Evolutionary conservation across 2,113 vertebrate species (phyloP), one percentile per base, ranked within the genome.

Genomic region (Cercopithecus mona): DNA sequence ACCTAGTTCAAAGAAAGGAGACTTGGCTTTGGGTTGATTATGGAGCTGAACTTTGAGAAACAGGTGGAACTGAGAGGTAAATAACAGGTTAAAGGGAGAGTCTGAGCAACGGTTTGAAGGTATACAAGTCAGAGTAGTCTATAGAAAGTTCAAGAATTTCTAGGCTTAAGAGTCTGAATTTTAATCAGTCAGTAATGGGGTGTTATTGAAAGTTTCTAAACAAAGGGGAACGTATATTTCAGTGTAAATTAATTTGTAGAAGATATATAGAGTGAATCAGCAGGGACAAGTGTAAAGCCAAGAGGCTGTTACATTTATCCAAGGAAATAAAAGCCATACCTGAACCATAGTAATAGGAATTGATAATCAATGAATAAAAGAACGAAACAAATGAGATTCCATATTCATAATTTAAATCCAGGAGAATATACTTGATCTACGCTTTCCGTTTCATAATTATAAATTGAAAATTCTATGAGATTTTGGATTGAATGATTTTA

Each of bases 81-180:
- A 5, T 35, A 85, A 55, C 83, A 92, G 12, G 6, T 32, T 68
- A 93, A 87, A 64, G 35, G 40, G 25, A 84, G 30, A 38, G 1
- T 91, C 16, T 17, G n/a, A 80, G 45, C 32, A 75, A 64, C 68
- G 20, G 10, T 45, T 11, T 68, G 27, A 80, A 73, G 30, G 22
- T 8, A 22, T 38, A 61, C 48, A 35, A 94, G 1, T 20, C 23
- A 48, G 16, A 55, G 10, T 12, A 5, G 4, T 35, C 3, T 70
- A 72, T 3, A 96, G 59, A 94, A 96, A 90, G n/a, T 66, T 43
- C 32, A 78, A 80, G 25, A 50, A 81, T 81, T 76, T 93, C 52
- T 35, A 55, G 18, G 6, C 23, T 59, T 18, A 82, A 73, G 32
- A 61, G 38, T 82, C 11, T 73, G 22, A 38, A 94, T 89, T 79